These are phyloP conservation scores for Chondrilla cf. caribensis DNA, from an alignment of 37 sponge, comb jelly and placozoan genomes.

Conservation along the genomic window DNA sequence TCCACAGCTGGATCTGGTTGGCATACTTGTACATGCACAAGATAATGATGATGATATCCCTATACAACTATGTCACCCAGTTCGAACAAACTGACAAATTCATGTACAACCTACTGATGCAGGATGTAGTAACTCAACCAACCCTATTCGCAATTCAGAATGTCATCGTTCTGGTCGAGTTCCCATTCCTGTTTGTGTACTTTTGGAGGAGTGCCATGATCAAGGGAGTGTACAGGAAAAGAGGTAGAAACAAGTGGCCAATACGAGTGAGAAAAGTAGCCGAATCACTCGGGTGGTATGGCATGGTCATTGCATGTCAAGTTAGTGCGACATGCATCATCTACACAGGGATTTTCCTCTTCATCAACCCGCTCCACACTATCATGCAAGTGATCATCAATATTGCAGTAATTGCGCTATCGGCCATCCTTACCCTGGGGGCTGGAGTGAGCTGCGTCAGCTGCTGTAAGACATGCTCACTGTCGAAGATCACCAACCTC, in stretches of 20 bases:
- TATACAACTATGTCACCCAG: background rate
- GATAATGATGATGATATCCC: background rate
- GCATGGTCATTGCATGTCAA: background rate
- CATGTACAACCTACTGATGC: background rate
- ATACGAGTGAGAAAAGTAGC: background rate
- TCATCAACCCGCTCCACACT: conserved; percentile 8
- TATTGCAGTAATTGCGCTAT: background rate
- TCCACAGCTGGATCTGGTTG: background rate
- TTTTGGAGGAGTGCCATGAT: background rate
- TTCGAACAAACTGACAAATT: background rate
- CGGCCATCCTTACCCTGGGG: background rate
- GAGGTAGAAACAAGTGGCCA: background rate
- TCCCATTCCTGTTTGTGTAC: background rate
- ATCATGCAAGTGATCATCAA: background rate
- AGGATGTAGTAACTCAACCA: background rate
- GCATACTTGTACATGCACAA: background rate
- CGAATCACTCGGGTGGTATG: conserved; percentile 3
- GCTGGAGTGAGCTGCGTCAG: background rate
- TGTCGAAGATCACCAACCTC: background rate
- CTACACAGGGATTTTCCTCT: background rate
- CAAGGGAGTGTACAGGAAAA: background rate
- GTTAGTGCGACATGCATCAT: background rate
- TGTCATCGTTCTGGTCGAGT: background rate
- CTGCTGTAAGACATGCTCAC: background rate
- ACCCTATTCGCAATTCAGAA: background rate